Conservation (phyloP, 2,888 invertebrate genomes). For the Lamellibrachia columna region DNA sequence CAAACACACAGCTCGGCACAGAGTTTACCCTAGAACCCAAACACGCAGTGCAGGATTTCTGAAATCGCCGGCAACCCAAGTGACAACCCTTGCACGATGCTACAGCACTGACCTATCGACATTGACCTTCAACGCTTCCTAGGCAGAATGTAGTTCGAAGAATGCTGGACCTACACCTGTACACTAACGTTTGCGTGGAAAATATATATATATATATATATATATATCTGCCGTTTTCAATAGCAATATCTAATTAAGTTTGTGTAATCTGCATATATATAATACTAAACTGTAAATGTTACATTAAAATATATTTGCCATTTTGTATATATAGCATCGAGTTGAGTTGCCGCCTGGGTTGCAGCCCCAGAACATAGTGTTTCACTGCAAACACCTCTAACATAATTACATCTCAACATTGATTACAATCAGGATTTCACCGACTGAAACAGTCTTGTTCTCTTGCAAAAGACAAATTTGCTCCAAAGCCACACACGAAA, state of each 20-base stretch:
- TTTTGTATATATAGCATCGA: neutral
- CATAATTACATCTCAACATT: neutral
- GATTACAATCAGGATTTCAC: conserved; percentile 1
- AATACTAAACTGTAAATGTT: neutral
- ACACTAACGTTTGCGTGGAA: neutral
- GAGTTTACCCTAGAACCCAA: conserved; percentile 12
- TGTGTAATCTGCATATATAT: neutral
- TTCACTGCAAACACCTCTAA: conserved; percentile 16
- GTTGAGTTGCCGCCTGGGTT: neutral
- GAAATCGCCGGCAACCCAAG: neutral
- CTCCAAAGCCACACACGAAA: neutral
- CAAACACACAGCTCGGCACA: neutral
- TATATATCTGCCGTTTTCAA: neutral
- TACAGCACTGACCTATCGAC: neutral
- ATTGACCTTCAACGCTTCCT: neutral
- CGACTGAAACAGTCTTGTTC: conserved; percentile 9
- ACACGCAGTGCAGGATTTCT: conserved; percentile 6
- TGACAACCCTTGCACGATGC: neutral
- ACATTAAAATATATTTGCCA: conserved; percentile 3
- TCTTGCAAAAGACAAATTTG: neutral
- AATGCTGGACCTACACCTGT: neutral
- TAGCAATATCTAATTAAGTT: neutral
- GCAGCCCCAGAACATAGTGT: neutral
- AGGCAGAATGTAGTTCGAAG: neutral
- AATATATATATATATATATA: neutral